Base-by-base conservation (phyloP, 2,888 invertebrate genomes). In the Yponomeuta plumbellus region DNA sequence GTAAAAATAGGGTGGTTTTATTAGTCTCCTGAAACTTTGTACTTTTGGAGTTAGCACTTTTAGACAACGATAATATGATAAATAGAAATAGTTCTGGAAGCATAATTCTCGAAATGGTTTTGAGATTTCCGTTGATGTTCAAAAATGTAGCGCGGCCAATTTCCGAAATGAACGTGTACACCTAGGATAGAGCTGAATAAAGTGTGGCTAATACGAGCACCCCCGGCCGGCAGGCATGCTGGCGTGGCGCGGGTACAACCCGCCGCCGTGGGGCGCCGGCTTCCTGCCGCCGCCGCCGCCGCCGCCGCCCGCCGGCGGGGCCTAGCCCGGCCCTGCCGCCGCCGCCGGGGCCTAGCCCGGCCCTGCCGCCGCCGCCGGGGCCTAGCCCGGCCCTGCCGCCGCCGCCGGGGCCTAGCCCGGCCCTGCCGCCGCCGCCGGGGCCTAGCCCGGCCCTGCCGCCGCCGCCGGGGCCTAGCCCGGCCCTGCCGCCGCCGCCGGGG, bases 381-480 rank as follows among this genome's bases (percentile, higher is more conserved):
- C 88, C 89, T n/a, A n/a, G n/a, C n/a, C n/a, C n/a, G n/a, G n/a
- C n/a, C n/a, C n/a, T n/a, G 69, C 92, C 92, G 66, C 91, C 62
- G 17, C 23, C 66, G 61, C 21, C 65, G 13, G 6, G 52, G 22
- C 57, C 58, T 57, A 39, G 58, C 58, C 6, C 22, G 6, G 6
- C 57, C 65, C 21, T 21, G 13, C 81, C 78, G 67, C 74, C 75
- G 71, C 88, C 89, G 58, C 88, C n/a, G 88, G 87, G 86, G 81
- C 73, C 84, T n/a, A n/a, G n/a, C n/a, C 79, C 66, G 76, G 71
- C 64, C 17, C 69, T 69, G 0, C 65, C 72, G 59, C 86, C 90
- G 40, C 88, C 89, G 64, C 92, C 92, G 69, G 88, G 88, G 71
- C 88, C 89, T n/a, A n/a, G n/a, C n/a, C n/a, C n/a, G n/a, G n/a